These are phyloP conservation scores for Paramacrobiotus metropolitanus DNA, from an alignment of 1,140 invertebrate species.

Conservation along the genomic window DNA sequence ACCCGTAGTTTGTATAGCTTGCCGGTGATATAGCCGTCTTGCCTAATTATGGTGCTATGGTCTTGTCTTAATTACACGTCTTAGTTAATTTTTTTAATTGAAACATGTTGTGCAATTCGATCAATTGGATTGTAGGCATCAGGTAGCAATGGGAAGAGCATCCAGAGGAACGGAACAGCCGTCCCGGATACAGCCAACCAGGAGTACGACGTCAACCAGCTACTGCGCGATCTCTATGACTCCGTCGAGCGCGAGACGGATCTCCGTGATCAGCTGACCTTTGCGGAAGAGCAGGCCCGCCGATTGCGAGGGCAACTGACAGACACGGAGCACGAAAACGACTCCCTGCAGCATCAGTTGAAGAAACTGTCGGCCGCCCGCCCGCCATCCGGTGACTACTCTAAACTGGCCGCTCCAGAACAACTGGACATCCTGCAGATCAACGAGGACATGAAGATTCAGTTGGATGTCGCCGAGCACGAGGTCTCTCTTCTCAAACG, in stretches of 20 bases:
- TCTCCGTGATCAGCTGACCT: slow-evolving; percentile 61
- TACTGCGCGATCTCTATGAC: slow-evolving; percentile 62
- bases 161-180: too few relatives aligned
- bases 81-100: too few relatives aligned
- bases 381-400: slow-evolving; percentile 11
- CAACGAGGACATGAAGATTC: slow-evolving; percentile 40
- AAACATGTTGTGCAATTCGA: too few relatives aligned
- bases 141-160: too few relatives aligned
- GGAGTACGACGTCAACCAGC: slow-evolving; percentile 27
- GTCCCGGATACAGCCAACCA: too few relatives aligned
- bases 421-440: slow-evolving; percentile 9
- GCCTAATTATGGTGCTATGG: too few relatives aligned
- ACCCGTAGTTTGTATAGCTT: too few relatives aligned
- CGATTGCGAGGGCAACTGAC: slow-evolving; percentile 59
- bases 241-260: slow-evolving; percentile 73
- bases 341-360: slow-evolving; percentile 63
- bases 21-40: too few relatives aligned
- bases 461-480: slow-evolving; percentile 62
- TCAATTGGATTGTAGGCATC: too few relatives aligned
- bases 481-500: slow-evolving; percentile 51
- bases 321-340: slow-evolving; percentile 75
- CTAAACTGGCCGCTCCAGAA: slow-evolving; percentile 6
- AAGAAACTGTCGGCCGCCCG: slow-evolving; percentile 53
- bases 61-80: too few relatives aligned
- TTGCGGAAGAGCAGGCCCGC: slow-evolving; percentile 65